Evolutionary conservation across 2,797 vertebrate genomes (phyloP), one percentile per base, ranked within the genome.

Genomic region (Rallus crepitans): DNA sequence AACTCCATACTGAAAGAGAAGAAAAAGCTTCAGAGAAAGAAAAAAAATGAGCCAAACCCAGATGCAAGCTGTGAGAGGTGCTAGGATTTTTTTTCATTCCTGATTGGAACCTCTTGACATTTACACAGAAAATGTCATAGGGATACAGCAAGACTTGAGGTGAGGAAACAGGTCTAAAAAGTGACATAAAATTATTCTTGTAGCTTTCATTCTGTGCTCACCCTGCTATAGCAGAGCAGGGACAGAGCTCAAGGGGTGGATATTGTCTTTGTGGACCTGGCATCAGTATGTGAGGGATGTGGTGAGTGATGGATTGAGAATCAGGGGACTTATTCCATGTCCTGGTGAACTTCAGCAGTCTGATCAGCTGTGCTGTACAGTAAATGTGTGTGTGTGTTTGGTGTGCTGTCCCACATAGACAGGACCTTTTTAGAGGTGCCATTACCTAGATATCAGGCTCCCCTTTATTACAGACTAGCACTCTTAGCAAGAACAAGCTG

Each of bases 21-120:
- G 73, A 64, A 94, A 53, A 87, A 82, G 50, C 92, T 96, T 94
- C 59, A 82, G 86, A 57, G 53, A 90, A 66, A 68, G 70, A 33
- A 56, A 90, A 69, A 68, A 75, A 33, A 28, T 0, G 20, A 94
- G 42, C 25, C 75, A 77, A 95, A 61, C 5, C 30, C 83, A 89
- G 83, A 92, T 85, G 83, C 12, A 80, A 89, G 53, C 37, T 88
- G 42, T 96, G 78, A 76, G 77, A 86, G 21, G 37, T 42, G 50
- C 35, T 79, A 60, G 68, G 37, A 53, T 64, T 90, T 83, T 82
- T 89, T 89, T 82, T 89, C 47, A 52, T 87, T 90, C 75, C 37
- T 66, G 25, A 11, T 30, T 63, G 52, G 47, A 19, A 50, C 87
- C 31, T 89, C 80, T 79, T 56, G 69, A 75, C 57, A 28, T 64